These are phyloP conservation scores for Cabera pusaria DNA, from an alignment of 2,888 invertebrate genomes.

Conservation along the genomic window DNA sequence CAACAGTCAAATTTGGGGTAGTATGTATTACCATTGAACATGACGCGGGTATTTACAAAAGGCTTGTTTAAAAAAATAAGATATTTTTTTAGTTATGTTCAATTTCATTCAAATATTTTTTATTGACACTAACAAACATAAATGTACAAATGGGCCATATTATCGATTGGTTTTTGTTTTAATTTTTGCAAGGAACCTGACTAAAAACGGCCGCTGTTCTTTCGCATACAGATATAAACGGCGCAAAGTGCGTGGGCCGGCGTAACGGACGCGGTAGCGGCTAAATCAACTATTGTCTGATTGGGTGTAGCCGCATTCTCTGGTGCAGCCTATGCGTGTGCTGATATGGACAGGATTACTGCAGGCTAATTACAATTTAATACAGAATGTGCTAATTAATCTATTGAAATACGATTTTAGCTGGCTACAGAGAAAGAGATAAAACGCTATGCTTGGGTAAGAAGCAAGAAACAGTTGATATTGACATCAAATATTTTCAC, in stretches of 20 bases:
- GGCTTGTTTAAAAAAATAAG: too few species aligned
- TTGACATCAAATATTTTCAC: too few species aligned
- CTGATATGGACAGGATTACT: conserved; percentile 18
- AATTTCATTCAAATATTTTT: too few species aligned
- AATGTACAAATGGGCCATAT: too few species aligned
- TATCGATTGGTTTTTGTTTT: too few species aligned
- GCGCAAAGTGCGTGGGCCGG: conserved; percentile 70
- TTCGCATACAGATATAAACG: conserved; percentile 2
- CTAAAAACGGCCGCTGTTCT: not conserved
- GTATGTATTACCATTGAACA: too few species aligned
- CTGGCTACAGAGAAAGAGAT: not conserved
- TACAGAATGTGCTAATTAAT: not conserved
- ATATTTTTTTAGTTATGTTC: too few species aligned
- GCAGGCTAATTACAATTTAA: conserved; percentile 9
- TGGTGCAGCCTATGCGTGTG: conserved; percentile 28
- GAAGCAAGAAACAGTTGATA: too few species aligned
- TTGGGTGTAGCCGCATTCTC: conserved; percentile 70
- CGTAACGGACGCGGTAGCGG: conserved; percentile 71
- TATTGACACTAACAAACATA: too few species aligned
- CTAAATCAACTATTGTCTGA: conserved; percentile 77
- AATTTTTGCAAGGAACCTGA: conserved; percentile 2
- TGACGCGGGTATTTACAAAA: too few species aligned
- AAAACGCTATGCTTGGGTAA: too few species aligned
- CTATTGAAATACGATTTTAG: not conserved
- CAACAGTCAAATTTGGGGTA: too few species aligned